Percentiles rank a stretch among this genome's conserved stretches.
Conservation (phyloP, 2,888 invertebrate genomes). For the Neuroscelio doddi region DNA sequence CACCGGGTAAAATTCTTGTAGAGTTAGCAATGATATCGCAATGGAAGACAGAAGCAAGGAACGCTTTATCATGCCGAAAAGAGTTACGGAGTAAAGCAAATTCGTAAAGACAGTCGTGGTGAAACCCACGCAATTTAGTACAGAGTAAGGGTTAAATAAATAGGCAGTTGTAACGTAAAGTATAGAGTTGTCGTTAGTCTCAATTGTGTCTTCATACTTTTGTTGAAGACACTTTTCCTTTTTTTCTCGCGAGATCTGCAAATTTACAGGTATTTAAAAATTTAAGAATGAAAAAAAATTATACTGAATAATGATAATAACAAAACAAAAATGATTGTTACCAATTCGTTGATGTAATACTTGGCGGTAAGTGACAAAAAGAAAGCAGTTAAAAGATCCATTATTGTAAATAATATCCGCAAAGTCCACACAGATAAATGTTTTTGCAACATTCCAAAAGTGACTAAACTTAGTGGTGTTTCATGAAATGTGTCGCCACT, state of each 20-base stretch:
- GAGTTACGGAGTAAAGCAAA: constrained; percentile 82
- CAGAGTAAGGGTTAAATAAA: constrained; percentile 90
- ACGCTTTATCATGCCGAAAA: constrained; percentile 81
- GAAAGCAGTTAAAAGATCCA: constrained; percentile 85
- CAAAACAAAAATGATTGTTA: constrained; percentile 55
- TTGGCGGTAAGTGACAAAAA: constrained; percentile 82
- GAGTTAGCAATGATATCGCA: constrained; percentile 83
- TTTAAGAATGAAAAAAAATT: neutral
- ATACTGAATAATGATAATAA: neutral
- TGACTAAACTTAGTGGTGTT: constrained; percentile 83
- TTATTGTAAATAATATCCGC: constrained; percentile 78
- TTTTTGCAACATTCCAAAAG: constrained; percentile 76
- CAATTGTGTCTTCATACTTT: constrained; percentile 41
- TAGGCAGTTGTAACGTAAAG: constrained; percentile 84
- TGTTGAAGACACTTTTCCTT: constrained; percentile 47
- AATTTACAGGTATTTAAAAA: no score
- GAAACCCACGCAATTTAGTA: constrained; percentile 89
- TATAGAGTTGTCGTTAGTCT: constrained; percentile 51
- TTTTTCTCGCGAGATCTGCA: constrained; percentile 57
- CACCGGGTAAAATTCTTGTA: constrained; percentile 88
- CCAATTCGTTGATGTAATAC: constrained; percentile 78
- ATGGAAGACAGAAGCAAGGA: constrained; percentile 77
- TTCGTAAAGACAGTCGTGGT: constrained; percentile 94
- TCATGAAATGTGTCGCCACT: constrained; percentile 93
- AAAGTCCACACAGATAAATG: constrained; percentile 57